Percentiles rank a stretch among this genome's conserved stretches.
Evolutionary conservation across 1,140 invertebrate species (phyloP).

Genomic region (Bombus confusus): DNA sequence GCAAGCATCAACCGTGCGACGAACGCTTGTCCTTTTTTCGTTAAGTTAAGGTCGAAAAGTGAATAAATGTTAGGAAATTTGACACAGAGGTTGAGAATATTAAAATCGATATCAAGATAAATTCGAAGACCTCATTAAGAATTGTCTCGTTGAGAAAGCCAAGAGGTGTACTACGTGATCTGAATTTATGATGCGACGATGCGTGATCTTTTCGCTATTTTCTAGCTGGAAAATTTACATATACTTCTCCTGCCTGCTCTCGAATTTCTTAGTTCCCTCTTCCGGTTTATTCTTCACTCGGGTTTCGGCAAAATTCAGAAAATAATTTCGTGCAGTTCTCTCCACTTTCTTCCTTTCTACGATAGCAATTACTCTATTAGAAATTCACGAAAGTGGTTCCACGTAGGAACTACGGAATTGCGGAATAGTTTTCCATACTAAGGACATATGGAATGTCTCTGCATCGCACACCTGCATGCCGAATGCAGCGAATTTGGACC

Average conservation of each 20-base stretch:
- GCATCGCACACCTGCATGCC: neutral
- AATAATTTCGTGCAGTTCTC: neutral
- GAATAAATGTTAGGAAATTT: neutral
- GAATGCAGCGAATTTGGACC: constrained; percentile 7
- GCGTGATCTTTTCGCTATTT: neutral
- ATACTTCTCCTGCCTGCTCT: neutral
- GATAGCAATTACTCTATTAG: neutral
- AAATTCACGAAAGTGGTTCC: neutral
- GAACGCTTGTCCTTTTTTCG: too few relatives aligned
- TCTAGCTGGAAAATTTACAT: neutral
- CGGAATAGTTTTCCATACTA: neutral
- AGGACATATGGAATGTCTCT: neutral
- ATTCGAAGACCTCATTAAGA: neutral
- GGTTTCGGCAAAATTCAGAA: too few relatives aligned
- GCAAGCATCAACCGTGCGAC: neutral
- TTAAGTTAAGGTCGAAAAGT: too few relatives aligned
- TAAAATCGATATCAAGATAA: neutral
- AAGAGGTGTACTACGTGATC: neutral
- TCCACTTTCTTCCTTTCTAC: neutral
- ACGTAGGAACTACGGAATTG: neutral
- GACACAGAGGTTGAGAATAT: neutral
- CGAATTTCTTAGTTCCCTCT: too few relatives aligned
- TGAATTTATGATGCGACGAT: neutral
- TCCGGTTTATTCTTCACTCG: neutral
- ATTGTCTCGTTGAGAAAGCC: neutral